Evolutionary conservation across 2,888 invertebrate genomes (phyloP).

Genomic region (Pandemis corylana): DNA sequence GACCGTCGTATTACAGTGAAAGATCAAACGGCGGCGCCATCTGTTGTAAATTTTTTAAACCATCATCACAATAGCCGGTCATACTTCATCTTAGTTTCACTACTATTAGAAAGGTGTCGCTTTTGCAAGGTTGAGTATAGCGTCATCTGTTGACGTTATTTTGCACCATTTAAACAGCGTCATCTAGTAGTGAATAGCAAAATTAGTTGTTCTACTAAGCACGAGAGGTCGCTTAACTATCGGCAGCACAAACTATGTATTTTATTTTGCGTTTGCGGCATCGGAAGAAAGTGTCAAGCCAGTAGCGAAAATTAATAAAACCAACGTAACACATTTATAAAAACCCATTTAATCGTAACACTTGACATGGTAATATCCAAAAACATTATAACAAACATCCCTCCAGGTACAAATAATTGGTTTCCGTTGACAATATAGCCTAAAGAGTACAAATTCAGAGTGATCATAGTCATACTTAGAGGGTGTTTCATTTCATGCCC

Average conservation of each 20-base stretch:
- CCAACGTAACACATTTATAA: conserved; percentile 58
- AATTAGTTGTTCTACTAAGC: background rate
- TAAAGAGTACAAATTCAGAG: background rate
- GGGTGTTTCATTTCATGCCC: background rate
- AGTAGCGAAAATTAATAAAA: conserved; percentile 14
- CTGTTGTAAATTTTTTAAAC: background rate
- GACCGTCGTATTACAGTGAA: too few relatives aligned
- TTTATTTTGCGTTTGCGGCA: background rate
- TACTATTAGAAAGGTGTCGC: conserved; percentile 7
- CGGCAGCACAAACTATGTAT: background rate
- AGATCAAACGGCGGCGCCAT: background rate
- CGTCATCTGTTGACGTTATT: background rate
- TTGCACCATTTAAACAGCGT: background rate
- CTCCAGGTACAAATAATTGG: conserved; percentile 66
- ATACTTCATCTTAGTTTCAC: background rate
- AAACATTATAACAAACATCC: conserved; percentile 69
- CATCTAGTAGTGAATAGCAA: background rate
- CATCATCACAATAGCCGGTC: background rate
- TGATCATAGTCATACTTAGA: background rate
- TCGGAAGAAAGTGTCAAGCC: too few relatives aligned
- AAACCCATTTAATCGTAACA: conserved; percentile 76
- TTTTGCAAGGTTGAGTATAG: background rate
- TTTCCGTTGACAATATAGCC: conserved; percentile 50
- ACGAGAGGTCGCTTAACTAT: background rate
- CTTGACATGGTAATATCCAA: conserved; percentile 70